Base-by-base conservation (phyloP, 2,888 invertebrate genomes). In the Andrena bicolor region DNA sequence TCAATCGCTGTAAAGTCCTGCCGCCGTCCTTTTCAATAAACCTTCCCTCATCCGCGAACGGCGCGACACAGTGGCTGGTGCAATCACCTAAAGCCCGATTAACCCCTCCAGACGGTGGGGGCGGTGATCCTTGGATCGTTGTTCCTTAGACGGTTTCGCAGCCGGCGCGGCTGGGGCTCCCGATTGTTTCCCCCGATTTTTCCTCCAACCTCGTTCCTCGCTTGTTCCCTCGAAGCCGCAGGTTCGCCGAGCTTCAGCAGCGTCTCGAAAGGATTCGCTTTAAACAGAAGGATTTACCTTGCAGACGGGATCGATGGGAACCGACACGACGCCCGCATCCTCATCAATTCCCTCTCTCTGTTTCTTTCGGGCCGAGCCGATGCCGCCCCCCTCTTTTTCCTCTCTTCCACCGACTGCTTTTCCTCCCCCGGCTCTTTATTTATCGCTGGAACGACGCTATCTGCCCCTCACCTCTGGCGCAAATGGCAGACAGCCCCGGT, bases 321-420 rank as follows among this genome's bases (percentile, higher is more conserved):
- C 69, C 77, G 78, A 80, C 81, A 82, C 82, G 79, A 81, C 73
- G 86, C 82, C 84, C 84, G 84, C 81, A 85, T 89, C 85, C 85
- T 90, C 90, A 85, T 89, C 88, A 88, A 90, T 91, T 91, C 89
- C 86, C 84, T 82, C 80, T 80, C 64, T 71, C 64, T 75, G 49
- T 16, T 32, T 66, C 53, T 68, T 35, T 68, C 35, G n/a, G n/a
- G 35, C 60, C 58, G 66, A 41, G 60, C 35, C 60, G 68, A 32
- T 58, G 64, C 74, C 70, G 74, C 71, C 76, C 76, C 23, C 28
- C 58, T 58, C 41, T 78, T 77, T 61, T 6, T 72, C 28, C 53
- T 26, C 51, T 8, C 48, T 30, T 26, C 10, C 41, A 16, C 0
- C 41, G 41, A 41, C 41, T 41, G 41, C 16, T 41, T 16, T 41